Evolutionary conservation across 2,113 vertebrate genomes (phyloP).

Genomic region (Xenopus tropicalis): DNA sequence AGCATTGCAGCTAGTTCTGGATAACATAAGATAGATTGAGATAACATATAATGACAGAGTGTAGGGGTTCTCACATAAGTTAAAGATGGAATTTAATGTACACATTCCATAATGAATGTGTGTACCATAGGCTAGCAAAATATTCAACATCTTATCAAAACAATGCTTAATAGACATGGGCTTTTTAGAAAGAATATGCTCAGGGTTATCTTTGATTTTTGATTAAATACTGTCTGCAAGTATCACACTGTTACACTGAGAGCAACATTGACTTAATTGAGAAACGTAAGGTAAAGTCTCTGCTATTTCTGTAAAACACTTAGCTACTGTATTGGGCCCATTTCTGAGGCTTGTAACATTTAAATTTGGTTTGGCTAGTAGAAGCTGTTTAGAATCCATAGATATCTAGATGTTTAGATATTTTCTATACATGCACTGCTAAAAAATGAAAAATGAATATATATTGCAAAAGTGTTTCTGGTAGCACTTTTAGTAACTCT

Average conservation of each 20-base stretch:
- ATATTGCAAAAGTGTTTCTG: too few species aligned
- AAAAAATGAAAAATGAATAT: too few species aligned
- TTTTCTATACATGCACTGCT: too few species aligned
- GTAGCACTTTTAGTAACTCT: too few species aligned
- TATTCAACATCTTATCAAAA: background rate
- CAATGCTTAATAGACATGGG: background rate
- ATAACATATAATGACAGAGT: slow-evolving; percentile 9
- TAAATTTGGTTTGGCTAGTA: too few species aligned
- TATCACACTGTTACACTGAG: background rate
- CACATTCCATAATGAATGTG: background rate
- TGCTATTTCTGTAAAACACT: too few species aligned
- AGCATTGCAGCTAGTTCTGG: too few species aligned
- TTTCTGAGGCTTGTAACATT: too few species aligned
- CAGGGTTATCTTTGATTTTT: slow-evolving; percentile 4
- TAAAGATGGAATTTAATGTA: slow-evolving; percentile 16
- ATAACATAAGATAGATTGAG: too few species aligned
- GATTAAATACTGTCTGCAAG: background rate
- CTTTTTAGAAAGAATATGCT: background rate
- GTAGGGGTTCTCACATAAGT: slow-evolving; percentile 13
- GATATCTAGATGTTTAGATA: too few species aligned
- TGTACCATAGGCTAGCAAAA: slow-evolving; percentile 12
- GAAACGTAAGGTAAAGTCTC: background rate
- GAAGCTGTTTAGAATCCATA: too few species aligned
- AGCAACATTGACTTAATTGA: background rate
- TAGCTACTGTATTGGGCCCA: too few species aligned